Base-by-base conservation (phyloP, 2,888 invertebrate genomes). In the Melangyna quadrimaculata region DNA sequence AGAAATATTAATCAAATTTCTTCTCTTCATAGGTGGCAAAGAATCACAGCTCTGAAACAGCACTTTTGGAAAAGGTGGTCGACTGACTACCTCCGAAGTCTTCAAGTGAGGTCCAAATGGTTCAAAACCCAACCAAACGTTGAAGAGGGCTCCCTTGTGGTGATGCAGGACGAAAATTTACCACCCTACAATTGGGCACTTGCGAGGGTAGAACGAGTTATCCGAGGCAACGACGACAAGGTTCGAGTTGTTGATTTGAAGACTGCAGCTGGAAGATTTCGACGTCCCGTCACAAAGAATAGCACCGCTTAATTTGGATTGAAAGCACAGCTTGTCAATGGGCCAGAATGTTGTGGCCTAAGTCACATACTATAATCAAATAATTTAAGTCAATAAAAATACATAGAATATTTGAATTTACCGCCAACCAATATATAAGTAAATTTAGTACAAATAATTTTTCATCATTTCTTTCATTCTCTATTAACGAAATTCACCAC, bases 231-330 rank as follows among this genome's bases (percentile, higher is more conserved):
- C n/a, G 65, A 72, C 61, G 55, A 72, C 32, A 65, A 72, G 32
- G 48, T 72, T 9, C 48, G 71, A 12, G 70, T 78, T 14, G 70
- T 55, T 37, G 78, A 61, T 48, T 19, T 78, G 14, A 55, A 61
- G 43, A 78, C 70, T 12, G 51, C 61, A 12, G 55, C 5, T 37
- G 70, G 27, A 27, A 27, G 3, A 27, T 27, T 27, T 27, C 27
- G 27, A 27, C 27, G 27, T 27, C 27, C 27, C 17, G 70, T 78
- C 8, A 69, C 57, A 9, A 48, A 67, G 48, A n/a, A 45, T 65
- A 19, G 22, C 22, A 48, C 48, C 48, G 7, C 48, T 48, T 22
- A 8, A 48, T 22, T 48, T 48, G 22, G 48, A 22, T 48, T 48
- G 48, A 48, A 48, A 48, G 48, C 48, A 48, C 3, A 22, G 48